Percentiles rank a stretch among this genome's conserved stretches.
phyloP scores from a whole-genome alignment of 2,797 vertebrate species.

The Anabacerthia variegaticeps region DNA sequence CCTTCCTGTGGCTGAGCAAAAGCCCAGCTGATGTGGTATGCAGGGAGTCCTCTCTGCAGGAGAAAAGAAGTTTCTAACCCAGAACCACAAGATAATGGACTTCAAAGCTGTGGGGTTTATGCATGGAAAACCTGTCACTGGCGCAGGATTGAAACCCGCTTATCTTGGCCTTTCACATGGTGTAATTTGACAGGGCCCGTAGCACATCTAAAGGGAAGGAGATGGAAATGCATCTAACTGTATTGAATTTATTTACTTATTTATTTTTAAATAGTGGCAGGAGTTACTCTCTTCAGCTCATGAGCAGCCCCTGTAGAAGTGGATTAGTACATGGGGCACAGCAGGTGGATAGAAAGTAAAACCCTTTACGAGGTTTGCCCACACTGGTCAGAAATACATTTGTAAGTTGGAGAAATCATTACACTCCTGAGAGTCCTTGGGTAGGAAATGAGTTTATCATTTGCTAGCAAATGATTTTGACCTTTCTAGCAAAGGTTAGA shows the following conservation, averaged over 20 bases:
- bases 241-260: slow-evolving; percentile 37
- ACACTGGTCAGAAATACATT: background rate
- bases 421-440: slow-evolving; percentile 39
- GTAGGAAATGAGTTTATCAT: slow-evolving; percentile 42
- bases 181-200: background rate
- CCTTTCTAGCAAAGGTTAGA: slow-evolving; percentile 64
- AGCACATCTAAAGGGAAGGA: slow-evolving; percentile 17
- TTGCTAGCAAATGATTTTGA: slow-evolving; percentile 56
- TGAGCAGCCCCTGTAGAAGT: background rate
- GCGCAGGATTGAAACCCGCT: slow-evolving; percentile 41
- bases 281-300: background rate
- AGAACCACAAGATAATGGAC: slow-evolving; percentile 11
- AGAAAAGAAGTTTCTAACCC: background rate
- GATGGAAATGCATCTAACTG: background rate
- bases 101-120: slow-evolving; percentile 19
- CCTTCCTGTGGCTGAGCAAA: background rate
- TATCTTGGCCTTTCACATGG: slow-evolving; percentile 51
- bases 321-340: background rate
- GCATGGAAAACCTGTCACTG: slow-evolving; percentile 19
- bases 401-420: slow-evolving; percentile 44
- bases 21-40: background rate
- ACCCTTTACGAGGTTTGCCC: background rate
- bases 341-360: background rate
- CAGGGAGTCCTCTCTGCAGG: background rate
- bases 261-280: slow-evolving; percentile 27